Percentiles rank a stretch among this genome's conserved stretches.
Evolutionary conservation across 2,888 invertebrate genomes (phyloP).

Genomic region (Pterostichus madidus): DNA sequence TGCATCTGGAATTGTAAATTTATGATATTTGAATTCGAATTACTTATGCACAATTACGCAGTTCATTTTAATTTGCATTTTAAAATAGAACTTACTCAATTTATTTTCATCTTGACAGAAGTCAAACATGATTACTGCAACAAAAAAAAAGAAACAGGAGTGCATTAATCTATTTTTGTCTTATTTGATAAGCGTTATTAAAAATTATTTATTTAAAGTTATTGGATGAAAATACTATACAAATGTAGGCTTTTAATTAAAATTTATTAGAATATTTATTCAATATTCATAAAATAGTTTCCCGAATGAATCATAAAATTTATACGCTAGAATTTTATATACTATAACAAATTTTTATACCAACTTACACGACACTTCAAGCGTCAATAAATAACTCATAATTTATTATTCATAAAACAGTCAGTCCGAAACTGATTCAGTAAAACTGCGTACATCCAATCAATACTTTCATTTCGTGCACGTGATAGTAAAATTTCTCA

Average conservation of each 20-base stretch:
- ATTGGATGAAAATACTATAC: background rate
- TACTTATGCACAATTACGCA: slow-evolving; percentile 48
- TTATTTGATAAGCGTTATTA: background rate
- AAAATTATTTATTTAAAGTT: too few relatives aligned
- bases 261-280: slow-evolving; percentile 13
- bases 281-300: slow-evolving; percentile 10
- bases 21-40: slow-evolving; percentile 55
- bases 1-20: slow-evolving; percentile 53
- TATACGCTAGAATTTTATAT: slow-evolving; percentile 22
- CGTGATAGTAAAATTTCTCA: slow-evolving; percentile 57
- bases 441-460: slow-evolving; percentile 22
- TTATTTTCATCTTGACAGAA: slow-evolving; percentile 31
- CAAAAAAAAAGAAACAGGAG: background rate
- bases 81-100: slow-evolving; percentile 36
- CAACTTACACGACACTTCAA: slow-evolving; percentile 2
- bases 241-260: slow-evolving; percentile 13
- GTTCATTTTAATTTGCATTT: slow-evolving; percentile 52
- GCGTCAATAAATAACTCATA: slow-evolving; percentile 32
- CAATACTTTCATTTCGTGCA: slow-evolving; percentile 49
- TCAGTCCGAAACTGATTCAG: slow-evolving; percentile 29
- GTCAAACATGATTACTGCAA: slow-evolving; percentile 33
- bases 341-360: slow-evolving; percentile 32
- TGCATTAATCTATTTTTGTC: background rate
- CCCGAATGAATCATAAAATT: slow-evolving; percentile 10
- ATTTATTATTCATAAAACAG: slow-evolving; percentile 49